A percentile compares a stretch with the other conserved stretches of the same genome.
phyloP scores from a whole-genome alignment of 1,140 invertebrate species.

The Drosophila eugracilis region DNA sequence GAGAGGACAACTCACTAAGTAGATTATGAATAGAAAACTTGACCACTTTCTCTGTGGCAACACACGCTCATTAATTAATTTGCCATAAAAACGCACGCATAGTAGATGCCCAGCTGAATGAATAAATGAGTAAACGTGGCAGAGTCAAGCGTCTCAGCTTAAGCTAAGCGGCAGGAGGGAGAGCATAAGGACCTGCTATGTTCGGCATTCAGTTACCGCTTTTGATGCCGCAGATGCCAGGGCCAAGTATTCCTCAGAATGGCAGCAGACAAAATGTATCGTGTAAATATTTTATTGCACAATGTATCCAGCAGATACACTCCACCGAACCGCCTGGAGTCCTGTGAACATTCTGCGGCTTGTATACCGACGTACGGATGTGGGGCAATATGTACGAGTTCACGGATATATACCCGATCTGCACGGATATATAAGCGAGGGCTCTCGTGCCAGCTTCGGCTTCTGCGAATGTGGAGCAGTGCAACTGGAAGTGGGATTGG shows the following conservation, averaged over 20 bases:
- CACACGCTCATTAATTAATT: slow-evolving; percentile 35
- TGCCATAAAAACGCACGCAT: slow-evolving; percentile 23
- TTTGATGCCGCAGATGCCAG: slow-evolving; percentile 65
- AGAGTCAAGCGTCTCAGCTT: slow-evolving; percentile 20
- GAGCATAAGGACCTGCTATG: slow-evolving; percentile 18
- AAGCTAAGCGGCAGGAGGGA: slow-evolving; percentile 11
- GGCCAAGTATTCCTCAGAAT: slow-evolving; percentile 50
- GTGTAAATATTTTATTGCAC: slow-evolving; percentile 81
- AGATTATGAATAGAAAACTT: slow-evolving; percentile 14
- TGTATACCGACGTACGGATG: slow-evolving; percentile 13
- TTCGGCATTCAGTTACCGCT: slow-evolving; percentile 36
- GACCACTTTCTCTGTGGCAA: not conserved
- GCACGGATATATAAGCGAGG: slow-evolving; percentile 11
- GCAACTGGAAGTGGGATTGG: slow-evolving; percentile 59
- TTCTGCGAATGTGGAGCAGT: slow-evolving; percentile 50
- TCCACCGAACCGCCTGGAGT: slow-evolving; percentile 11
- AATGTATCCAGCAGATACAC: slow-evolving; percentile 65
- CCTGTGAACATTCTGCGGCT: slow-evolving; percentile 31
- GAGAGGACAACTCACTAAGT: slow-evolving; percentile 1
- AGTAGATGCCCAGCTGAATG: slow-evolving; percentile 28
- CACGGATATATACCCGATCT: not conserved
- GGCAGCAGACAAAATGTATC: slow-evolving; percentile 59
- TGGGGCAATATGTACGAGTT: slow-evolving; percentile 3
- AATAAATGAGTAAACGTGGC: slow-evolving; percentile 35
- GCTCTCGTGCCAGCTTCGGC: slow-evolving; percentile 10